Evolutionary conservation across 2,888 invertebrate species (phyloP), one percentile per base, ranked within the genome.

Genomic region (Gari tellinella): DNA sequence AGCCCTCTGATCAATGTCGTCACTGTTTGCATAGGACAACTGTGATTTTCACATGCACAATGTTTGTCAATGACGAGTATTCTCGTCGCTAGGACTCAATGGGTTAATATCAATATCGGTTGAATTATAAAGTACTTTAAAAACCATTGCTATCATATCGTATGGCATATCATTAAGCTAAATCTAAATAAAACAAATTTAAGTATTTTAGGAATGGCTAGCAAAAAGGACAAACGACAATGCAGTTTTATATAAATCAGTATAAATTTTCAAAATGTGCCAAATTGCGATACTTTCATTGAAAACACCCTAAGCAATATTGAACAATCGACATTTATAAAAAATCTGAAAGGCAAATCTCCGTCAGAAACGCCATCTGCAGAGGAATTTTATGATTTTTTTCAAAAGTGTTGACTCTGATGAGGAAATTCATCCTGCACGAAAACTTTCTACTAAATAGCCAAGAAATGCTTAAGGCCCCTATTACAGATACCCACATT

Each of bases 401-500:
- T n/a, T 31, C 19, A 48, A n/a, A 14, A 48, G 31, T 10, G 31
- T 31, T 4, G 31, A 46, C 45, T 7, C 46, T 8, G 17, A n/a
- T 17, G 14, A 58, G 15, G 48, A n/a, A 58, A 25, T 21, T 26
- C 12, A 37, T 21, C 23, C 23, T 25, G 10, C 31, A 31, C 17
- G 15, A 51, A 25, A 31, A 55, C 37, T 15, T 37, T 43, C 17
- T 25, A 19, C 8, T 14, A 0, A 23, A 26, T 26, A 15, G 17
- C 17, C 48, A 65, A 38, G 43, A 49, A 23, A 12, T 37, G 15
- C 45, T 69, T 12, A 68, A 75, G 43, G 37, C 46, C 5, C 14
- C 38, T 46, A 65, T 75, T 15, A 46, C 61, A 23, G 40, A 41
- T 21, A 65, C 61, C 25, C 38, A 45, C 19, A 65, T 69, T 40